phyloP scores from a whole-genome alignment of 2,888 invertebrate genomes.

The Copidosoma aretas region DNA sequence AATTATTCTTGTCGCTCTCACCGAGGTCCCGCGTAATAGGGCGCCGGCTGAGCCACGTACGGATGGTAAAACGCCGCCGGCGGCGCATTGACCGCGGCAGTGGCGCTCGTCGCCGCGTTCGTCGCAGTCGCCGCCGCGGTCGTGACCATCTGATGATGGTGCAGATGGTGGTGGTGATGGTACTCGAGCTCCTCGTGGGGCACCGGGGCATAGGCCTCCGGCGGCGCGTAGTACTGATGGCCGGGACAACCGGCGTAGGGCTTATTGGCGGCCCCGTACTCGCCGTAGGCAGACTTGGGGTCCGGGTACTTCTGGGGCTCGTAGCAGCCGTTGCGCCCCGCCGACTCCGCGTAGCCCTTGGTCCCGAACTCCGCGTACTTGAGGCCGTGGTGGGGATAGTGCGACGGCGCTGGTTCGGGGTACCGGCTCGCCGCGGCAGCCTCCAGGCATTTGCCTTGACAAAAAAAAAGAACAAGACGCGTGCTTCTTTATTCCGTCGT shows the following conservation, averaged over 20 bases:
- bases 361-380: slow-evolving; percentile 40
- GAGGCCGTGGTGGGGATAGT: slow-evolving; percentile 8
- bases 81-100: slow-evolving; percentile 46
- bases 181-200: slow-evolving; percentile 53
- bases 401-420: neutral
- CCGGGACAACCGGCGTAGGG: slow-evolving; percentile 55
- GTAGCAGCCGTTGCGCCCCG: slow-evolving; percentile 37
- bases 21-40: slow-evolving; percentile 59
- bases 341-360: neutral
- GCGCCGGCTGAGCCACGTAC: slow-evolving; percentile 55
- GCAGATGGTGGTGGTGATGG: slow-evolving; percentile 3
- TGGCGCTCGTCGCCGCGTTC: neutral
- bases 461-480: neutral
- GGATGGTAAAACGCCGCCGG: slow-evolving; percentile 55
- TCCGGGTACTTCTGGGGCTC: slow-evolving; percentile 55
- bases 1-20: slow-evolving; percentile 32
- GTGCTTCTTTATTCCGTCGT: neutral
- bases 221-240: slow-evolving; percentile 40
- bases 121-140: neutral
- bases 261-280: slow-evolving; percentile 50
- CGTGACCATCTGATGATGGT: neutral
- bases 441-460: neutral
- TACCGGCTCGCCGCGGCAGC: slow-evolving; percentile 44
- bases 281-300: slow-evolving; percentile 49
- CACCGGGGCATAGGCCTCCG: slow-evolving; percentile 48